These are phyloP conservation scores for Schizaphis graminum DNA, from an alignment of 2,888 invertebrate genomes.

Conservation along the genomic window DNA sequence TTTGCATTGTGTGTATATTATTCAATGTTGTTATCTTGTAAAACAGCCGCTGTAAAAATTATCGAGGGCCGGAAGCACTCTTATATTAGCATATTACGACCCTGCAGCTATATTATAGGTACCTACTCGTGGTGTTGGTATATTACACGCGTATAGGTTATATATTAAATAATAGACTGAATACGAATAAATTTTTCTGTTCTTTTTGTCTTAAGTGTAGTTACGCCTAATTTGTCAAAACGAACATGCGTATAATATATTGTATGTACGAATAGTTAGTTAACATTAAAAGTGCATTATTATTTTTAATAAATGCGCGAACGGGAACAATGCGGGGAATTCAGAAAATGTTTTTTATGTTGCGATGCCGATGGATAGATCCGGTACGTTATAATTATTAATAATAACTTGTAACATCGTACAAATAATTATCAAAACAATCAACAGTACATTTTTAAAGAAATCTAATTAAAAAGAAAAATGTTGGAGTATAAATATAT, in stretches of 20 bases:
- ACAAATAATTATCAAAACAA: conserved; percentile 10
- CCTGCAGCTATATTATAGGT: background rate
- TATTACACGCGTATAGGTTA: background rate
- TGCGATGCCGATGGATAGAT: conserved; percentile 15
- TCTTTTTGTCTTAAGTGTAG: conserved; percentile 8
- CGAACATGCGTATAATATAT: background rate
- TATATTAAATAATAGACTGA: background rate
- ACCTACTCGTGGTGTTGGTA: background rate
- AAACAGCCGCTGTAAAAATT: conserved; percentile 41
- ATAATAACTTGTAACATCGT: conserved; percentile 12
- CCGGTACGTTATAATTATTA: conserved; percentile 22
- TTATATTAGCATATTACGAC: conserved; percentile 30
- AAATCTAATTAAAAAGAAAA: conserved; percentile 19
- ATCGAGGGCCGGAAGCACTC: conserved; percentile 49
- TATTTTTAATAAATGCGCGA: conserved; percentile 9
- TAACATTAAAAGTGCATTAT: background rate
- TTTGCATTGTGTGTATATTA: conserved; percentile 17
- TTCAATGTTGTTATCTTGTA: conserved; percentile 42
- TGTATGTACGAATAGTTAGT: background rate
- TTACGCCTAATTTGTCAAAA: conserved; percentile 31
- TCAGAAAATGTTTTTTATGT: conserved; percentile 10
- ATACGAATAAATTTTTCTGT: background rate
- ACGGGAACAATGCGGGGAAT: background rate
- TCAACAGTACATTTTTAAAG: background rate
- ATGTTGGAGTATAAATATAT: background rate